Evolutionary conservation across 2,888 invertebrate genomes (phyloP), one percentile per base, ranked within the genome.

Genomic region (Campaea margaritaria): DNA sequence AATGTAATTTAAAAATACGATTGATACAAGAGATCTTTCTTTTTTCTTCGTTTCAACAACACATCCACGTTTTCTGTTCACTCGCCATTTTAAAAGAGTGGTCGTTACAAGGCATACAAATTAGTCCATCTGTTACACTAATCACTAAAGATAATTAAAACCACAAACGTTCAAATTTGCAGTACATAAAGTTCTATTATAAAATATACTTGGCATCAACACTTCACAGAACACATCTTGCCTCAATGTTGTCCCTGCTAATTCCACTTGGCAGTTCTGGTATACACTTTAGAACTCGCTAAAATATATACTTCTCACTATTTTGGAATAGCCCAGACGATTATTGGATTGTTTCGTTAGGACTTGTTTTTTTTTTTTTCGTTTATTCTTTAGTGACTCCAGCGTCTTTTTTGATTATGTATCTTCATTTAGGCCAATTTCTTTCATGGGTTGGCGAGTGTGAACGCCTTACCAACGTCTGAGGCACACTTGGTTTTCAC

Each of bases 1-100:
- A 1, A n/a, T 11, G 36, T 0, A 38, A 28, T 41, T 13, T 41
- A 16, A 14, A 16, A 16, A 45, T 12, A 31, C 47, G 39, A 50
- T 45, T 48, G 45, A 50, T 45, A 50, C 34, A 31, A 34, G 57
- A 58, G 57, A 58, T 58, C 57, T 51, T 41, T 50, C 15, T 44
- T 50, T n/a, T 41, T 28, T 50, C 16, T 27, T 1, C 8, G 7
- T n/a, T 5, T 5, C 41, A 1, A 42, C 27, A 5, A n/a, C 43
- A 44, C 43, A 16, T 0, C 2, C 5, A 21, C 5, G 21, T 21
- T 44, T 5, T 2, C 11, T 15, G 9, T 41, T 10, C 7, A 41
- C 7, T 15, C 2, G 16, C 4, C 39, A 14, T 38, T 3, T 38
- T n/a, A 21, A 10, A 39, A 13, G 12, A n/a, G 36, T 36, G 10